phyloP scores from a whole-genome alignment of 2,888 invertebrate genomes.

The Teleiodes luculella region DNA sequence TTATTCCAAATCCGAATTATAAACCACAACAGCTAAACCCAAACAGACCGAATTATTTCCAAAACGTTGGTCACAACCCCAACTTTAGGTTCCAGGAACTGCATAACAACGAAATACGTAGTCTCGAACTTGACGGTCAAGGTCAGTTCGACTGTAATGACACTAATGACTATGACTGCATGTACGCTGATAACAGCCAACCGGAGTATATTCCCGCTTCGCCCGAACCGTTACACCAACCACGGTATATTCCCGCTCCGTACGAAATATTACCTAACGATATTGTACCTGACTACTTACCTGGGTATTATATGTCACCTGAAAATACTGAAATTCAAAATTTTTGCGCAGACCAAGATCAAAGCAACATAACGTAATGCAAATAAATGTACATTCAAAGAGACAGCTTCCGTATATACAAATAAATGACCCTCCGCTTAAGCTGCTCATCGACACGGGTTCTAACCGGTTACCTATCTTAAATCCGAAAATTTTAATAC shows the following conservation, averaged over 20 bases:
- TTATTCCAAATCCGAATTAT: background rate
- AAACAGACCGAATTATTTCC: constrained; percentile 1
- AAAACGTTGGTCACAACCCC: background rate
- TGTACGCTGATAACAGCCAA: no score
- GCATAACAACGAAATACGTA: background rate
- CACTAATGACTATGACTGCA: background rate
- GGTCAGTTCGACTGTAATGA: background rate
- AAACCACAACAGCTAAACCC: background rate
- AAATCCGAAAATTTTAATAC: no score
- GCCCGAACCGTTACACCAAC: no score
- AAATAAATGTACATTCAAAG: background rate
- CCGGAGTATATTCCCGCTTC: no score
- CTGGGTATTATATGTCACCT: no score
- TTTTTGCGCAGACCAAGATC: background rate
- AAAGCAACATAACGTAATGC: background rate
- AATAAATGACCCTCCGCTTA: background rate
- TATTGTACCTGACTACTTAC: no score
- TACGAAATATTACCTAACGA: background rate
- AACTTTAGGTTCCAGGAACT: background rate
- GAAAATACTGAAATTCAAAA: background rate
- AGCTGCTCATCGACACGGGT: background rate
- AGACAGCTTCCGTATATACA: background rate
- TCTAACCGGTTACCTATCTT: no score
- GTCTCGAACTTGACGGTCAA: background rate
- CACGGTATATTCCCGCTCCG: background rate